Evolutionary conservation across 2,797 vertebrate species (phyloP).

Genomic region (Podarcis lilfordi): DNA sequence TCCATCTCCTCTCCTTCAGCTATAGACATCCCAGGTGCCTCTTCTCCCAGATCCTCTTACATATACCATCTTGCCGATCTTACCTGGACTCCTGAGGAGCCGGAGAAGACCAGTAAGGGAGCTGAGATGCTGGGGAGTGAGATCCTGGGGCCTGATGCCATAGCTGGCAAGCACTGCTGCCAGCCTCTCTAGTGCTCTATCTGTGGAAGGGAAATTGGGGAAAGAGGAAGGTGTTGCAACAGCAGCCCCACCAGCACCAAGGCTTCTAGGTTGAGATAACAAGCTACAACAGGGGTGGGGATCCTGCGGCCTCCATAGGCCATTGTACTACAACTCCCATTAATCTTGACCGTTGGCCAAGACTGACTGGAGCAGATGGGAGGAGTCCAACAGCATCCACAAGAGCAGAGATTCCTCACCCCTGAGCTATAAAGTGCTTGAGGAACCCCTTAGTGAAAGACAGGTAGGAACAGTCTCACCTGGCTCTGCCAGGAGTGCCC

Average conservation of each 20-base stretch:
- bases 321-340: neutral
- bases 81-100: constrained; percentile 84
- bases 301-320: neutral
- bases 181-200: constrained; percentile 83
- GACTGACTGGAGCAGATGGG: neutral
- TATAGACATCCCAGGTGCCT: neutral
- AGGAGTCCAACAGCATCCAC: neutral
- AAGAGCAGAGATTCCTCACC: neutral
- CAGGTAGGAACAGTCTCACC: constrained; percentile 51
- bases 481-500: constrained; percentile 43
- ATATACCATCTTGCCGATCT: neutral
- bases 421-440: neutral
- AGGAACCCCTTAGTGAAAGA: neutral
- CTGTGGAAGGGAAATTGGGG: constrained; percentile 69
- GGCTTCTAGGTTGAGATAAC: neutral
- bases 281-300: neutral
- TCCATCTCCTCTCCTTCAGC: constrained; percentile 1
- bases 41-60: neutral
- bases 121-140: constrained; percentile 89
- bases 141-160: constrained; percentile 83
- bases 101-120: constrained; percentile 85
- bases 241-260: neutral
- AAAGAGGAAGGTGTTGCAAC: constrained; percentile 37
- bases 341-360: no score
- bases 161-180: constrained; percentile 83